Percentiles rank a stretch among this genome's conserved stretches.
Conservation (phyloP, 2,113 vertebrate species). For the Hypanus sabinus region DNA sequence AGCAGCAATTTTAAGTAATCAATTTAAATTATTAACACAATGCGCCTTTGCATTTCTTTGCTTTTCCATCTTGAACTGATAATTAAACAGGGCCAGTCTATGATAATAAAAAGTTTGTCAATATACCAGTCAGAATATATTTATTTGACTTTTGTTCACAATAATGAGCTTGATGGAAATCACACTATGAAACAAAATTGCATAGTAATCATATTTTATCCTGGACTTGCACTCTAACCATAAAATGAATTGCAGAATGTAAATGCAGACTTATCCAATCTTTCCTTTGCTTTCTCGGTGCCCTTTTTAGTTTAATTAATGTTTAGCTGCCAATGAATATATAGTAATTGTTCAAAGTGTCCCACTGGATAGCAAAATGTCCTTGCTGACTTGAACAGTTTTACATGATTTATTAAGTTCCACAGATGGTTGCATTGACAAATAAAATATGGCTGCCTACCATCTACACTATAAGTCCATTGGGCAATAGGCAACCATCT, state of each 20-base stretch:
- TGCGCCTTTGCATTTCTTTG: slow-evolving; percentile 4
- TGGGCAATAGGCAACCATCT: slow-evolving; percentile 4
- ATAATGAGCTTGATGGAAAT: not conserved
- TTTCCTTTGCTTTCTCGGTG: not conserved
- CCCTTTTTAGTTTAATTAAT: slow-evolving; percentile 10
- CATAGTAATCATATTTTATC: not conserved
- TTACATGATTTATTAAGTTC: not conserved
- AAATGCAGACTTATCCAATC: not conserved
- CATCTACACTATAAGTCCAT: not conserved
- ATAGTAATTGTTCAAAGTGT: slow-evolving; percentile 26
- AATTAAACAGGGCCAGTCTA: slow-evolving; percentile 6
- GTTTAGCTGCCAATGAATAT: slow-evolving; percentile 10
- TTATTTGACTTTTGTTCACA: slow-evolving; percentile 22
- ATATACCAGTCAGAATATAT: slow-evolving; percentile 6
- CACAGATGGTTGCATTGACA: not conserved
- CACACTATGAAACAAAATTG: not conserved
- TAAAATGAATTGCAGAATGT: not conserved
- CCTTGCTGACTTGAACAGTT: slow-evolving; percentile 12
- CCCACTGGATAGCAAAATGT: not conserved
- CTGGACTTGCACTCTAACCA: slow-evolving; percentile 2
- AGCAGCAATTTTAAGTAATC: slow-evolving; percentile 20
- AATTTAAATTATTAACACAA: slow-evolving; percentile 30
- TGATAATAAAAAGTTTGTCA: slow-evolving; percentile 5
- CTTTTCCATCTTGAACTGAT: slow-evolving; percentile 11
- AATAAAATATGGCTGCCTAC: slow-evolving; percentile 11